Evolutionary conservation across 2,113 vertebrate genomes (phyloP).

Genomic region (Tinamus guttatus): DNA sequence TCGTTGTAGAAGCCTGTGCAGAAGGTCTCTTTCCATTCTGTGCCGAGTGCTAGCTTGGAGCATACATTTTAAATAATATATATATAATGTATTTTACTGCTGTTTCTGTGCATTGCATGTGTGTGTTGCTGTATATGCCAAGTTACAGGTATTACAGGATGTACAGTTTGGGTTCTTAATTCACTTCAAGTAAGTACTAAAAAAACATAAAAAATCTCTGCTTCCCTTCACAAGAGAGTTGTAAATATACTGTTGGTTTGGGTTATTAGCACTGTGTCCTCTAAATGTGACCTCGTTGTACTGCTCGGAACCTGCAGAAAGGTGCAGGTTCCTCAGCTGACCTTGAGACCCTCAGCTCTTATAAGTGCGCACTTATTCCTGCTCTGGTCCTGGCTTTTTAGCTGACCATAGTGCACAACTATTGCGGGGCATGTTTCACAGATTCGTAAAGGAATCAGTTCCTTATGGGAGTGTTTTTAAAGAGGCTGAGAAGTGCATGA

Average conservation of each 20-base stretch:
- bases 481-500: not conserved
- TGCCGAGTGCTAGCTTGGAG: constrained; percentile 11
- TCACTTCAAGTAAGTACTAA: constrained; percentile 19
- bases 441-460: not conserved
- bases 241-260: not conserved
- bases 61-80: not conserved
- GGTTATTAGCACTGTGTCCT: not conserved
- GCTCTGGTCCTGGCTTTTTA: not conserved
- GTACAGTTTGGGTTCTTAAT: constrained; percentile 3
- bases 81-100: not conserved
- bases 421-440: not conserved
- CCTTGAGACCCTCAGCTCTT: not conserved
- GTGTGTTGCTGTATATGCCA: constrained; percentile 4
- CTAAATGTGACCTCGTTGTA: not conserved
- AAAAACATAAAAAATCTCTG: not conserved
- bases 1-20: not conserved
- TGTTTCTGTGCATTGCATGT: constrained; percentile 32
- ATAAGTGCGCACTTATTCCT: not conserved
- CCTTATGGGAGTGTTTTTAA: not conserved
- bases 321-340: not conserved
- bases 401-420: not conserved
- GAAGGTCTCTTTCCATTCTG: not conserved
- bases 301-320: not conserved
- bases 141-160: constrained; percentile 25
- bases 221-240: not conserved